These are phyloP conservation scores for Imbricaverruca yamaguchii DNA, from an alignment of 2,888 invertebrate species.

Conservation along the genomic window DNA sequence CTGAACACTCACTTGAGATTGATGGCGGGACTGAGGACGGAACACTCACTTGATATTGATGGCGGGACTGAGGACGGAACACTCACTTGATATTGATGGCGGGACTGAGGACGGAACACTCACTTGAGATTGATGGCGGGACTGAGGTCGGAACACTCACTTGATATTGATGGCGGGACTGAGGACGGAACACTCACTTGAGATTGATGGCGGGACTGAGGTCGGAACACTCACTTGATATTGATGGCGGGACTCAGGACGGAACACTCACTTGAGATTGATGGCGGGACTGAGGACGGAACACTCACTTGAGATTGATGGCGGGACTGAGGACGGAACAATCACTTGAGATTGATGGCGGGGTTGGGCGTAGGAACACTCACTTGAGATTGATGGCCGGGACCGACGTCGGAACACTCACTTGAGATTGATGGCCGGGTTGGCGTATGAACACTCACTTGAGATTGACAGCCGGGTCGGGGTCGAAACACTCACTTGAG, in stretches of 20 bases:
- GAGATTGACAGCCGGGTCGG: slow-evolving; percentile 85
- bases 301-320: slow-evolving; percentile 58
- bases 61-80: slow-evolving; percentile 46
- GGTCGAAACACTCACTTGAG: slow-evolving; percentile 55
- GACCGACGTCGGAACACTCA: slow-evolving; percentile 32
- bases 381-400: slow-evolving; percentile 73
- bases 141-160: neutral
- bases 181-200: neutral
- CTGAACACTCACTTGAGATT: slow-evolving; percentile 52
- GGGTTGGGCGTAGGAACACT: slow-evolving; percentile 58
- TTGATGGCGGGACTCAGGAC: slow-evolving; percentile 64
- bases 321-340: slow-evolving; percentile 46
- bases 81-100: slow-evolving; percentile 63
- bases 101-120: neutral
- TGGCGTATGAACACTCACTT: slow-evolving; percentile 53
- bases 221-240: slow-evolving; percentile 43
- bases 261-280: slow-evolving; percentile 52
- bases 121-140: slow-evolving; percentile 69
- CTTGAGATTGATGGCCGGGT: slow-evolving; percentile 79
- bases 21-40: slow-evolving; percentile 55
- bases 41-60: slow-evolving; percentile 59
- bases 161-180: slow-evolving; percentile 78
- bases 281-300: slow-evolving; percentile 56
- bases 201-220: slow-evolving; percentile 74
- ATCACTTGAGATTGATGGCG: slow-evolving; percentile 63